Evolutionary conservation across 53 echinoderm and acorn worm genomes (phyloP), one percentile per base, ranked within the genome.

Genomic region (Patiria pectinifera): DNA sequence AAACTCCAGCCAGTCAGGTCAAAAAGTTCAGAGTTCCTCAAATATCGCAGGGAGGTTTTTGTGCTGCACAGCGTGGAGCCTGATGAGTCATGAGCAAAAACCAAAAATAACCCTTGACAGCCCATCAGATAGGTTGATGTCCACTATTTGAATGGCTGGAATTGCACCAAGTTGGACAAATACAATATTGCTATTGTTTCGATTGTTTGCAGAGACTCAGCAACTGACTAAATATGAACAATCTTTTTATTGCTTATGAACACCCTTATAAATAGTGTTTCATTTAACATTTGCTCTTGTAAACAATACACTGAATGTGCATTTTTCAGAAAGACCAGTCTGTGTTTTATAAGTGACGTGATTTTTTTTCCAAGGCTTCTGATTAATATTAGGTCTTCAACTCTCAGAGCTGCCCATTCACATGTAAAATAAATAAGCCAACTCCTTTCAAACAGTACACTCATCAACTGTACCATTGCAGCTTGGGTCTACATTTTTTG

Each of bases 11-110:
- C 11, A n/a, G 76, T 76, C 76, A 8, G 45, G 47, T 10, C 47
- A 11, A 78, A 78, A 78, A 46, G 35, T 74, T n/a, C 24, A 10
- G 74, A 74, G 24, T 74, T 74, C 10, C 19, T 45, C 24, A 14
- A 4, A 45, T 78, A 78, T 14, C 11, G 79, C 79, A 15, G 79
- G 47, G 79, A 78, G 79, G 44, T 45, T 46, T 45, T 46, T 45
- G 79, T 46, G 19, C 10, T 45, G 45, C 79, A 78, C 79, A 45
- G 79, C 79, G 5, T 45, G 79, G 45, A 47, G 47, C 46, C 1
- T 78, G 79, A 78, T 78, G 45, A 44, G 45, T 78, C 46, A 45
- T 78, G 79, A 78, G 79, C 79, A 45, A 7, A 10, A 45, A 78
- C 79, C 18, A 4, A 45, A 0, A 78, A 78, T 46, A 78, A 45